Evolutionary conservation across 2,888 invertebrate genomes (phyloP), one percentile per base, ranked within the genome.

Genomic region (Leptopilina syphax): DNA sequence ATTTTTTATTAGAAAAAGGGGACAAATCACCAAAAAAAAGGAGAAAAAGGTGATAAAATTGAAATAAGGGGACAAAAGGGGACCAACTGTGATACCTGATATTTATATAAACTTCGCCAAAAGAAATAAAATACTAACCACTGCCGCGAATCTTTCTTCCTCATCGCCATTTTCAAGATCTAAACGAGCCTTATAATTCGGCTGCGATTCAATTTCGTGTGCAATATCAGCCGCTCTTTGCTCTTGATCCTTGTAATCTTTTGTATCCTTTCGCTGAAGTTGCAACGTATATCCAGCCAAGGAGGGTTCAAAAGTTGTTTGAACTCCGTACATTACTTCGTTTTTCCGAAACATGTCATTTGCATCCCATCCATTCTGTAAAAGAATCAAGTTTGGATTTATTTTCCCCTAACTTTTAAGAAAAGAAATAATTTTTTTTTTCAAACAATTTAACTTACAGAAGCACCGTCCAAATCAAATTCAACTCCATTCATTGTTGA

Each of bases 281-380:
- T 95, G 96, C 87, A 97, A 95, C 83, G 99, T 99, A 90, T 99
- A 99, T 63, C 97, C 97, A n/a, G 96, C 94, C 86, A 99, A 92
- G 82, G 96, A 96, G 88, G 98, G 97, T 90, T 98, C 98, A 92
- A 97, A 99, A 3, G 97, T 97, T 85, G 98, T 97, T 88, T 96
- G 96, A 10, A 99, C 97, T 78, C 98, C 98, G 92, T 98, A 98
- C 85, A 96, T 95, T 90, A 95, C 95, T 91, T 97, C 97, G 93
- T 99, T 99, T 91, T 96, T 97, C 84, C 96, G 94, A 93, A 99
- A 99, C 99, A 99, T 99, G 86, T 99, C 98, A 92, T 96, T 95
- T 2, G 96, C 96, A 93, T 98, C 97, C 99, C 99, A 99, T 81
- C 99, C 99, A 93, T 98, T 98, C 92, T 93, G 84, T 78, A 85